These are phyloP conservation scores for Myrmecophaga tridactyla DNA, from an alignment of 2,113 vertebrate genomes.

Conservation along the genomic window DNA sequence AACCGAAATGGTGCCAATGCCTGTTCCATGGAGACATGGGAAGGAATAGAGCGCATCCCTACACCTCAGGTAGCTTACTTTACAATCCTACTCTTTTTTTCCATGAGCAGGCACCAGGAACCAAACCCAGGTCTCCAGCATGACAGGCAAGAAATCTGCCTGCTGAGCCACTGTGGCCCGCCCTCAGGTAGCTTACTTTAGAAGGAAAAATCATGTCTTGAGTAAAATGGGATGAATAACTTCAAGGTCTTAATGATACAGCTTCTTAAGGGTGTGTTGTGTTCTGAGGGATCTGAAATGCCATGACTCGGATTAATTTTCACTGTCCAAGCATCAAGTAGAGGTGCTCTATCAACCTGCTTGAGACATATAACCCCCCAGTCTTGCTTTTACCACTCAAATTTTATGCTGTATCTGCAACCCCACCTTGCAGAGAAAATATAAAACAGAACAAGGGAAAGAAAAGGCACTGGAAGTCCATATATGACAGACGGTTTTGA, in stretches of 20 bases:
- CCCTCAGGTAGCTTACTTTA: not conserved
- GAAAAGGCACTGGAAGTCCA: not conserved
- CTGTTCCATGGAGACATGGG: not conserved
- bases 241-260: conserved; percentile 22
- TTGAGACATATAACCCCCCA: not conserved
- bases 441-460: not conserved
- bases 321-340: not conserved
- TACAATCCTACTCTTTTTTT: too few species aligned
- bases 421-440: not conserved
- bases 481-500: not conserved
- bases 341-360: not conserved
- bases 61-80: not conserved
- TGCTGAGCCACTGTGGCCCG: too few species aligned
- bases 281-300: not conserved
- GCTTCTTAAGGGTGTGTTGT: not conserved
- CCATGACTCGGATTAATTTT: not conserved
- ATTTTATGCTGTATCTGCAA: not conserved
- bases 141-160: too few species aligned
- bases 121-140: too few species aligned
- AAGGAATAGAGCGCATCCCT: not conserved
- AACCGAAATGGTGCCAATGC: not conserved
- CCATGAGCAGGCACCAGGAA: too few species aligned
- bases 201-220: not conserved
- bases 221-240: not conserved
- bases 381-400: not conserved